These are phyloP conservation scores for Turritopsis dohrnii DNA, from an alignment of 30 jellyfish, hydroid and myxozoan species.

Conservation along the genomic window DNA sequence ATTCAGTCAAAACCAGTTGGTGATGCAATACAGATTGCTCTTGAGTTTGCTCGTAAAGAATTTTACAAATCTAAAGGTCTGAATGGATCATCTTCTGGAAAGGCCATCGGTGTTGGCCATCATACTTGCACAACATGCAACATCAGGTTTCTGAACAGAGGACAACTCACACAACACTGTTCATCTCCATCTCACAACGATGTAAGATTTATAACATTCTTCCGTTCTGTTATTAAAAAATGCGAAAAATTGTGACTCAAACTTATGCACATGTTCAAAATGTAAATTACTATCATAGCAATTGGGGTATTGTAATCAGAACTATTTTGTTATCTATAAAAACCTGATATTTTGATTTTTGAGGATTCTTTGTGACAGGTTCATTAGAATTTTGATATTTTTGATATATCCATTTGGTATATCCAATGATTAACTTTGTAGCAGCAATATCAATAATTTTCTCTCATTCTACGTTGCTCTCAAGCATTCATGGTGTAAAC, in stretches of 20 bases:
- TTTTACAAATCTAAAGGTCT: conserved; percentile 13
- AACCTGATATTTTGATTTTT: no score
- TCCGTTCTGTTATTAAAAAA: background rate
- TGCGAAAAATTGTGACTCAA: background rate
- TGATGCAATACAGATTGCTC: background rate
- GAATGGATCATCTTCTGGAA: background rate
- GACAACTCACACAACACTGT: conserved; percentile 6
- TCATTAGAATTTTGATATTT: no score
- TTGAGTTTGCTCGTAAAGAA: conserved; percentile 32
- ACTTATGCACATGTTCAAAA: no score
- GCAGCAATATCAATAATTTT: no score
- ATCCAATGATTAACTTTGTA: no score
- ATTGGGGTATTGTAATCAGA: no score
- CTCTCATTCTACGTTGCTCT: no score
- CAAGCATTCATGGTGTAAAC: no score
- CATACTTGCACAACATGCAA: conserved; percentile 29
- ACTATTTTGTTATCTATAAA: no score
- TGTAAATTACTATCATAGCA: no score
- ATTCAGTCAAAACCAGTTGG: background rate
- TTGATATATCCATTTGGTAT: no score
- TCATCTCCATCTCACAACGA: conserved; percentile 25
- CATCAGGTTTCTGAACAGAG: conserved; percentile 18
- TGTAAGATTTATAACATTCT: background rate
- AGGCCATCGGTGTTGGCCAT: conserved; percentile 34
- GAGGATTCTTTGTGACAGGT: no score